phyloP scores from a whole-genome alignment of 2,888 invertebrate genomes.

The Diarsia brunnea region DNA sequence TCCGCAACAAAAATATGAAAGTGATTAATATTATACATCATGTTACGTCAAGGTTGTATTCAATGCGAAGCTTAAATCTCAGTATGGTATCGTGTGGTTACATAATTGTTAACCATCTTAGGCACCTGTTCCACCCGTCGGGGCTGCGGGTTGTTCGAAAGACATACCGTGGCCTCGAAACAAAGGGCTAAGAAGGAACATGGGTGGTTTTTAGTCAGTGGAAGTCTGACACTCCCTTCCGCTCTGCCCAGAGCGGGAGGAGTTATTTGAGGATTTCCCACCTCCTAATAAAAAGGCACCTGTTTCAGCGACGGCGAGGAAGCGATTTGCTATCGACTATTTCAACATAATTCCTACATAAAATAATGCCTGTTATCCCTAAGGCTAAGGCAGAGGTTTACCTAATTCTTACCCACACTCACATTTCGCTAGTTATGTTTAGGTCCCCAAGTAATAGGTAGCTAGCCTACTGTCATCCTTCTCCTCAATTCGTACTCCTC shows the following conservation, averaged over 20 bases:
- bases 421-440: neutral
- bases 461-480: neutral
- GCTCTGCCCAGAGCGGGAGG: too few species aligned
- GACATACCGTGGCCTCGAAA: too few species aligned
- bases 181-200: too few species aligned
- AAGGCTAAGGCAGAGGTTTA: neutral
- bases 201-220: too few species aligned
- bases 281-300: too few species aligned
- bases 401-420: neutral
- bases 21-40: constrained; percentile 15
- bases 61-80: constrained; percentile 37
- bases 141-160: too few species aligned
- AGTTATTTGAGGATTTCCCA: too few species aligned
- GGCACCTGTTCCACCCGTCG: constrained; percentile 5
- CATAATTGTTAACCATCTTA: constrained; percentile 31
- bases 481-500: too few species aligned
- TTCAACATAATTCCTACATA: neutral
- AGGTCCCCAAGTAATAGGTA: neutral
- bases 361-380: neutral
- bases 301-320: neutral
- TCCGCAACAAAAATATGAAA: constrained; percentile 39
- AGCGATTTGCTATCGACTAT: neutral
- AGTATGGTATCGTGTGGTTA: constrained; percentile 11
- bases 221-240: too few species aligned
- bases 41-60: constrained; percentile 31